phyloP scores from a whole-genome alignment of 1,140 invertebrate species.

The Leptonema lineaticorne region DNA sequence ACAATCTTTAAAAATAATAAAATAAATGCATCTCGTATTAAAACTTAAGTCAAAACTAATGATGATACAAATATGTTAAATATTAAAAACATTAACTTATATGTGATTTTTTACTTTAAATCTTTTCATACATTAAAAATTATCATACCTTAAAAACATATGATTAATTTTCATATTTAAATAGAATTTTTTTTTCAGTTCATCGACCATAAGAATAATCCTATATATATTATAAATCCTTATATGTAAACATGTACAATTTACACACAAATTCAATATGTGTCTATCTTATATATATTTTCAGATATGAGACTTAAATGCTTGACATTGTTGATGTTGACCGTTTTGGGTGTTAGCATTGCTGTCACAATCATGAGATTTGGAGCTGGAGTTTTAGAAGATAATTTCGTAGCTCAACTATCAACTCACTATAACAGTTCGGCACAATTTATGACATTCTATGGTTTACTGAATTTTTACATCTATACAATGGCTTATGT shows the following conservation, averaged over 20 bases:
- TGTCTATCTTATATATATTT: too few relatives aligned
- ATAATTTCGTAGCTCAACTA: conserved; percentile 89
- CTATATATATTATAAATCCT: neutral
- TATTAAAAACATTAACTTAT: neutral
- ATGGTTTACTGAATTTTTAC: conserved; percentile 94
- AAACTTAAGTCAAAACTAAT: too few relatives aligned
- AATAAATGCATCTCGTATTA: neutral
- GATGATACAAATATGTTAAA: too few relatives aligned
- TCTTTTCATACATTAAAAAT: too few relatives aligned
- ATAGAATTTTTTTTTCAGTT: neutral
- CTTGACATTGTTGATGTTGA: conserved; percentile 80
- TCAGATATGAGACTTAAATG: conserved; percentile 90
- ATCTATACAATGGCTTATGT: conserved; percentile 93
- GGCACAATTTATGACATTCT: conserved; percentile 92
- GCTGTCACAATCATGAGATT: conserved; percentile 80
- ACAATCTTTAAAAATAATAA: neutral
- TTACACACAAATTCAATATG: too few relatives aligned
- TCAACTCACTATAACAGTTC: conserved; percentile 86
- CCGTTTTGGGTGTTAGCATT: conserved; percentile 78
- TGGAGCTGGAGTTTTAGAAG: conserved; percentile 84
- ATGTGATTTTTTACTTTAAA: neutral
- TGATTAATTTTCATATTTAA: too few relatives aligned
- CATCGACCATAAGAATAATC: neutral
- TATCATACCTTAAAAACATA: too few relatives aligned
- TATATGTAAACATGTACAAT: neutral